Percentiles rank a stretch among this genome's conserved stretches.
Evolutionary conservation across 2,113 vertebrate genomes (phyloP).

Genomic region (Bothrops jararaca): DNA sequence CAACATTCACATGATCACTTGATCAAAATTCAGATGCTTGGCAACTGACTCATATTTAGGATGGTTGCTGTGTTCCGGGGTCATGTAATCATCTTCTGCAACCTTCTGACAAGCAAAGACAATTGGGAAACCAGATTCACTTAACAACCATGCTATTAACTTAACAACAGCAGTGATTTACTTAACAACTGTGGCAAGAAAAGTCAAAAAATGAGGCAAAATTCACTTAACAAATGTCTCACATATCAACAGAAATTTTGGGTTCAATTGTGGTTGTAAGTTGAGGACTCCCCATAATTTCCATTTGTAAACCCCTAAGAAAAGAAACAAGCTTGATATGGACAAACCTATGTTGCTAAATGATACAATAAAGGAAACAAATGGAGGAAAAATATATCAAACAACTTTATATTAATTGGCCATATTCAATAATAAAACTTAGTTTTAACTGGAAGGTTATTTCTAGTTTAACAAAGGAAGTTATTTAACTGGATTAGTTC

Average conservation of each 20-base stretch:
- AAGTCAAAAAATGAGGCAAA: not conserved
- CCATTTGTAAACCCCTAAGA: not conserved
- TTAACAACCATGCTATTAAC: not conserved
- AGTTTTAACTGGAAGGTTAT: not conserved
- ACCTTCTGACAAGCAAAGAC: not conserved
- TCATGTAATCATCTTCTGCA: not conserved
- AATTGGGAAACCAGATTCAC: not conserved
- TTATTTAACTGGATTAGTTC: not conserved
- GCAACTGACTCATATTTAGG: not conserved
- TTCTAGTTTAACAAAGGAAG: not conserved
- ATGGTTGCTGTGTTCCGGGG: too few species aligned
- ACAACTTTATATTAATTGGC: not conserved
- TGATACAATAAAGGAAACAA: not conserved
- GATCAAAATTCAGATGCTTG: not conserved
- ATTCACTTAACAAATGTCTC: not conserved
- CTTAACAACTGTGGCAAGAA: not conserved
- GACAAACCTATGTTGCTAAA: not conserved
- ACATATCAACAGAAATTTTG: not conserved
- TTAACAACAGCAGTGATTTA: not conserved
- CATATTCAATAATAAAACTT: not conserved
- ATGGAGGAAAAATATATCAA: not conserved
- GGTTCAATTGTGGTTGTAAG: not conserved
- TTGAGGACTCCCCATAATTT: not conserved
- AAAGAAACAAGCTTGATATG: not conserved
- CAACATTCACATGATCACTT: not conserved